Conservation (phyloP, 2,888 invertebrate species). For the Drosophila borealis region DNA sequence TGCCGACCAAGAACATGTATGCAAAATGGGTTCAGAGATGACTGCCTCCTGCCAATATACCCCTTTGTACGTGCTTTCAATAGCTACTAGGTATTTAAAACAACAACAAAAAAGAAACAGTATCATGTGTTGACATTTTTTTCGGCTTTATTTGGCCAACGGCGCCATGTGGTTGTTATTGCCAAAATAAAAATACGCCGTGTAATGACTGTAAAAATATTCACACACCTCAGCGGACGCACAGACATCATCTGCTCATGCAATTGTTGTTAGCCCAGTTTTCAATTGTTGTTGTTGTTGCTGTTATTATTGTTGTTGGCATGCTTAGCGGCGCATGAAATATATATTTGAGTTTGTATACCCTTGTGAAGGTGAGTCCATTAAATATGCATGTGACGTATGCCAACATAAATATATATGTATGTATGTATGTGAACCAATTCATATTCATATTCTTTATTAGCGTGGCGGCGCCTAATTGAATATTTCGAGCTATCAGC, state of each 20-base stretch:
- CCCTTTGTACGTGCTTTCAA: background rate
- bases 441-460: slow-evolving; percentile 19
- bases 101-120: slow-evolving; percentile 24
- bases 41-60: background rate
- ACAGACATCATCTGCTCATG: slow-evolving; percentile 61
- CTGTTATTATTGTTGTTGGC: slow-evolving; percentile 14
- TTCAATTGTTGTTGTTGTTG: slow-evolving; percentile 42
- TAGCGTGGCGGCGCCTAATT: slow-evolving; percentile 25
- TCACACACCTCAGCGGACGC: slow-evolving; percentile 67
- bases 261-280: slow-evolving; percentile 77
- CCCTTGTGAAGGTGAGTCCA: slow-evolving; percentile 23
- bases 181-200: slow-evolving; percentile 49
- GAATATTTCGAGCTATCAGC: slow-evolving; percentile 3
- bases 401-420: background rate
- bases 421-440: slow-evolving; percentile 13
- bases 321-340: slow-evolving; percentile 55
- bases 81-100: slow-evolving; percentile 1
- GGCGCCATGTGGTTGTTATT: slow-evolving; percentile 30
- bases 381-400: slow-evolving; percentile 19
- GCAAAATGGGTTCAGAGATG: no score
- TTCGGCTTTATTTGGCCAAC: slow-evolving; percentile 66
- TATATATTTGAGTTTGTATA: slow-evolving; percentile 27
- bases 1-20: no score
- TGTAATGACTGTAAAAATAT: slow-evolving; percentile 71
- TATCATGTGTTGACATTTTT: slow-evolving; percentile 74